A percentile compares a stretch with the other conserved stretches of the same genome.
Evolutionary conservation across 2,888 invertebrate genomes (phyloP).

Genomic region (Phyllotreta striolata): DNA sequence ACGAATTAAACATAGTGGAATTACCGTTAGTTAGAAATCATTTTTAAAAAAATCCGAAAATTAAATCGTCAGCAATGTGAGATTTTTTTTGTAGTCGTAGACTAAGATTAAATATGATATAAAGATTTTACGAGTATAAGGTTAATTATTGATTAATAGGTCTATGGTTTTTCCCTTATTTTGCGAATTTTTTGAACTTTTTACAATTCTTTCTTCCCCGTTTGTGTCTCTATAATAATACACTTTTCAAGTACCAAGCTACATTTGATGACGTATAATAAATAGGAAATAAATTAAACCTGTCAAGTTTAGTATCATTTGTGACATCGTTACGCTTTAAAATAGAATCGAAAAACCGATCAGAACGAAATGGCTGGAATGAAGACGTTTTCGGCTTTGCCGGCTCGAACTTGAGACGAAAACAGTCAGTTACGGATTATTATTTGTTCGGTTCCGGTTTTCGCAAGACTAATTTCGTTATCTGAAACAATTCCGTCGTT

Average conservation of each 20-base stretch:
- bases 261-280: no score
- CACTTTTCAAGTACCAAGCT: no score
- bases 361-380: no score
- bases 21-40: conserved; percentile 1
- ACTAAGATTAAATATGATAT: not conserved
- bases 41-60: not conserved
- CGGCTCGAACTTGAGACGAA: not conserved
- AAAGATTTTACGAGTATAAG: not conserved
- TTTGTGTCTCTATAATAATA: no score
- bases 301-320: no score
- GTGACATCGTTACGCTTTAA: no score
- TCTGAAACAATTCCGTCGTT: conserved; percentile 4
- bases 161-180: no score
- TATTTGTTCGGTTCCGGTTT: conserved; percentile 9
- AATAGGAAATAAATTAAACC: no score
- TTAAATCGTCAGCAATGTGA: not conserved
- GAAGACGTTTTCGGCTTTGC: no score
- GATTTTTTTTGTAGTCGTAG: not conserved
- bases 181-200: no score
- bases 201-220: no score
- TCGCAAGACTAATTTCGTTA: conserved; percentile 9
- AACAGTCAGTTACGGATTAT: conserved; percentile 4
- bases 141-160: not conserved
- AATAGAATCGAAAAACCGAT: no score
- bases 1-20: not conserved